Evolutionary conservation across 1,140 invertebrate species (phyloP).

Genomic region (Micrasema longulum): DNA sequence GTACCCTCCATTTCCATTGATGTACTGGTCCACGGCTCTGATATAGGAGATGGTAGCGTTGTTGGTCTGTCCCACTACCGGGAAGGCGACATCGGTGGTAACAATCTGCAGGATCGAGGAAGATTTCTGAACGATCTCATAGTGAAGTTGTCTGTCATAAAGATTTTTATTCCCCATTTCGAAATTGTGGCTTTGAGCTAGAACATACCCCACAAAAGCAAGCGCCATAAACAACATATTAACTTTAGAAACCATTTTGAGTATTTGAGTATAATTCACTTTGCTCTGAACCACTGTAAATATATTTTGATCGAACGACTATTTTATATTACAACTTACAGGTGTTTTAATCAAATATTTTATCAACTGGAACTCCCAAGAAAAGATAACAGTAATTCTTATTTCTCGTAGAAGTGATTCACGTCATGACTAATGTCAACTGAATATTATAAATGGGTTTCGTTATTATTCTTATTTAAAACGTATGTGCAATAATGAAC

Average conservation of each 20-base stretch:
- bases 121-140: constrained; percentile 58
- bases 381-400: no score
- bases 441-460: no score
- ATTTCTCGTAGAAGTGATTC: no score
- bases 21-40: constrained; percentile 63
- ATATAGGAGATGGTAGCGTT: constrained; percentile 62
- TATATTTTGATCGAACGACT: no score
- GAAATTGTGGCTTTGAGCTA: constrained; percentile 45
- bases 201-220: constrained; percentile 10
- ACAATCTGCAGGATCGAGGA: constrained; percentile 60
- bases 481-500: no score
- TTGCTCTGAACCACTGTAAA: no score
- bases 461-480: no score
- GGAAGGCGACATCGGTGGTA: constrained; percentile 56
- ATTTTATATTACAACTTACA: no score
- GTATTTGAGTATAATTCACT: background rate
- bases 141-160: constrained; percentile 56
- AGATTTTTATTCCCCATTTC: constrained; percentile 29
- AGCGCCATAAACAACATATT: constrained; percentile 22
- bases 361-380: no score
- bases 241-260: constrained; percentile 25
- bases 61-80: constrained; percentile 37
- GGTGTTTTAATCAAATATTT: no score
- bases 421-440: no score
- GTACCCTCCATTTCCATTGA: constrained; percentile 66